These are phyloP conservation scores for Melanocharis versteri DNA, from an alignment of 2,113 vertebrate genomes.

Conservation along the genomic window DNA sequence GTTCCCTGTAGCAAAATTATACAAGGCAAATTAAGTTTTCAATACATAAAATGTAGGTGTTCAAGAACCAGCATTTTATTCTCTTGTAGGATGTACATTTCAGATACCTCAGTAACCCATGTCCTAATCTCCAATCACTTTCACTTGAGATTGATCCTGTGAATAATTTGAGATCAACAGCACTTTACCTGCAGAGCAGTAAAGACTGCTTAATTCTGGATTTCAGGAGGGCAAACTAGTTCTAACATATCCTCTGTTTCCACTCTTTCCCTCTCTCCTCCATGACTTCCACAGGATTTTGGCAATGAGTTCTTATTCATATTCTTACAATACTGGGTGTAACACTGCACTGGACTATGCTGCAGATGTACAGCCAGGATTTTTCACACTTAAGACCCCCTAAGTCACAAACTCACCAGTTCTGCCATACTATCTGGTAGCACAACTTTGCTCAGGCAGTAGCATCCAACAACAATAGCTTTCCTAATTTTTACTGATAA, in stretches of 20 bases:
- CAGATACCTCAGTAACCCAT: neutral
- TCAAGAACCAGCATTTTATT: neutral
- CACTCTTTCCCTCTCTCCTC: neutral
- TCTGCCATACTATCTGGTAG: neutral
- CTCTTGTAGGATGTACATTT: neutral
- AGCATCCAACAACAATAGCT: neutral
- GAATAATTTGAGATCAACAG: neutral
- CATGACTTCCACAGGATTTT: neutral
- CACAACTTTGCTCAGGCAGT: neutral
- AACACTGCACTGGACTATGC: neutral
- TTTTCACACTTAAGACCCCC: neutral
- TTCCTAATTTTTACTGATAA: neutral
- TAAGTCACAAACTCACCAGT: neutral
- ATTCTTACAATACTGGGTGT: neutral
- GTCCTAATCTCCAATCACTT: neutral
- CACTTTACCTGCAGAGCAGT: neutral
- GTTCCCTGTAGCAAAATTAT: slow-evolving; percentile 75
- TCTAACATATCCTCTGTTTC: neutral
- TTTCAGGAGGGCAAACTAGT: neutral
- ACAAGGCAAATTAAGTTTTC: neutral
- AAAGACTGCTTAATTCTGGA: neutral
- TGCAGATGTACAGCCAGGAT: neutral
- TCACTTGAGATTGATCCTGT: neutral
- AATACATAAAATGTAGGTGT: neutral
- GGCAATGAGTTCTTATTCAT: neutral